Conservation (phyloP, 2,113 vertebrate species). For the Seriola dumerili region DNA sequence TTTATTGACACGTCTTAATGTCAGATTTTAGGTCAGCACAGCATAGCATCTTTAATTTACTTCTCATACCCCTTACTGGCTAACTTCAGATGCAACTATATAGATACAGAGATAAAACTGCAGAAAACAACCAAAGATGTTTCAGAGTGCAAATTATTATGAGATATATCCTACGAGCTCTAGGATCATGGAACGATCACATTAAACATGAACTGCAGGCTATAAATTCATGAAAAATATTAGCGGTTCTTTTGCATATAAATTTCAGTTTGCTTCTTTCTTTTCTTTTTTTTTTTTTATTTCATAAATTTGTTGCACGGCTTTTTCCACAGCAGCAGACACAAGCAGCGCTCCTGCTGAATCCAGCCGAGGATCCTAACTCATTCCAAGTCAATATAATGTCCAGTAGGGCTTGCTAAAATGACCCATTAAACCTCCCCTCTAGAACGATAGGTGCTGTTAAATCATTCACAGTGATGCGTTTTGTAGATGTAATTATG, state of each 20-base stretch:
- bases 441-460: slow-evolving; percentile 57
- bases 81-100: not conserved
- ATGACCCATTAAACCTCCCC: slow-evolving; percentile 65
- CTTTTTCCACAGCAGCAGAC: slow-evolving; percentile 23
- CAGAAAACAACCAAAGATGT: no score
- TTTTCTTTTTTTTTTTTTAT: not conserved
- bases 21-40: no score
- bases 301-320: slow-evolving; percentile 10
- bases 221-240: not conserved
- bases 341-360: not conserved
- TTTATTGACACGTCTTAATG: no score
- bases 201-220: not conserved
- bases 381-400: slow-evolving; percentile 63
- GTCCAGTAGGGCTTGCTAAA: slow-evolving; percentile 48
- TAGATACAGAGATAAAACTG: not conserved
- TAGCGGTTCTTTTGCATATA: slow-evolving; percentile 2
- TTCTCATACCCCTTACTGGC: not conserved
- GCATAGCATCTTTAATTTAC: no score
- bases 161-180: not conserved
- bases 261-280: not conserved
- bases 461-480: slow-evolving; percentile 68
- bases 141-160: not conserved
- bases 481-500: slow-evolving; percentile 73
- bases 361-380: slow-evolving; percentile 48
- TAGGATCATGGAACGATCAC: not conserved